Conservation (phyloP, 2,113 vertebrate species). For the Prionailurus viverrinus region DNA sequence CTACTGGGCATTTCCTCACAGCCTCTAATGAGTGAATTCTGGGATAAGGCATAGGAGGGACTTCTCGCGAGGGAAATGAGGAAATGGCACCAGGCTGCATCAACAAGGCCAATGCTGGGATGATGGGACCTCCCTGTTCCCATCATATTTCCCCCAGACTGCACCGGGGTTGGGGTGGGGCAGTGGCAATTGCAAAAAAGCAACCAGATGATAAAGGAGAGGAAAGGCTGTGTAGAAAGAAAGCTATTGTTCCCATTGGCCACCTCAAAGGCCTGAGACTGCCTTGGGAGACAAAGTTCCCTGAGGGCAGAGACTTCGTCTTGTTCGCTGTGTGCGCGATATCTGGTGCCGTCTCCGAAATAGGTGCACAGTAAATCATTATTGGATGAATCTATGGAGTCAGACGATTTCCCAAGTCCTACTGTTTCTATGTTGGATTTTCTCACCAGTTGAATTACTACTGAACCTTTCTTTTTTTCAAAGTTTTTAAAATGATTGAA, state of each 20-base stretch:
- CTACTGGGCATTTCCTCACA: background rate
- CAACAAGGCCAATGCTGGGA: background rate
- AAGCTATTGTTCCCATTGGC: background rate
- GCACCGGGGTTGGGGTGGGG: background rate
- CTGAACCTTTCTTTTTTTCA: background rate
- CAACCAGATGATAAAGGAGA: background rate
- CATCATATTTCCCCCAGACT: background rate
- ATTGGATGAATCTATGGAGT: background rate
- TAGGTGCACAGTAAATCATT: background rate
- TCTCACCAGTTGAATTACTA: conserved; percentile 60
- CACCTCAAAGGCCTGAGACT: background rate
- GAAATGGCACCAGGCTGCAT: background rate
- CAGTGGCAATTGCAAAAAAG: background rate
- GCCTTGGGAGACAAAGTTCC: background rate
- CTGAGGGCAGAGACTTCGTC: background rate
- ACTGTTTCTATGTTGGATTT: background rate
- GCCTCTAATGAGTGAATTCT: background rate
- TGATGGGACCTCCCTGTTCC: background rate
- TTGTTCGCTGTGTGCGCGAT: background rate
- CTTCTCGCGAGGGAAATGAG: background rate
- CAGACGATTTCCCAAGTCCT: background rate
- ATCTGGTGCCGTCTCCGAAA: background rate
- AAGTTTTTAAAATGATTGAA: conserved; percentile 61
- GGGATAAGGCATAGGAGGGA: background rate
- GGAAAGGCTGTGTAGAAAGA: background rate